A percentile compares a stretch with the other conserved stretches of the same genome.
Conservation (phyloP, 2,113 vertebrate species). For the Nasalis larvatus region DNA sequence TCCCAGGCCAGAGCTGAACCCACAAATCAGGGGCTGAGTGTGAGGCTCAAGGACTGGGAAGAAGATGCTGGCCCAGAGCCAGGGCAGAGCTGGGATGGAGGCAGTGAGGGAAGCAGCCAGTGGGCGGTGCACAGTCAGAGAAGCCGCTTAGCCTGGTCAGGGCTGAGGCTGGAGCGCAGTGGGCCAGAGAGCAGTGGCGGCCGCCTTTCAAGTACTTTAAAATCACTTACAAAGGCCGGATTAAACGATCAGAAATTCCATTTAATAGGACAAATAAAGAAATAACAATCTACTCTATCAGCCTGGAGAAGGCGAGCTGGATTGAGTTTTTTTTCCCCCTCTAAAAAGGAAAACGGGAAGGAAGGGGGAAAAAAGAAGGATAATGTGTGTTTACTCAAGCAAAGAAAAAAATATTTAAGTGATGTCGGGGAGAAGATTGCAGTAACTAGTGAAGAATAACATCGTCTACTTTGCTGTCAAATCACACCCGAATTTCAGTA, state of each 20-base stretch:
- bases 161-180: slow-evolving; percentile 59
- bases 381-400: slow-evolving; percentile 98
- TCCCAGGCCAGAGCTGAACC: background rate
- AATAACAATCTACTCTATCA: slow-evolving; percentile 91
- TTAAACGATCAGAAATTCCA: slow-evolving; percentile 90
- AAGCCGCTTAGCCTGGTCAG: slow-evolving; percentile 39
- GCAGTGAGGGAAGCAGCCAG: slow-evolving; percentile 46
- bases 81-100: background rate
- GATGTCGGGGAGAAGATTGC: slow-evolving; percentile 94
- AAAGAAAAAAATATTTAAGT: slow-evolving; percentile 98
- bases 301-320: slow-evolving; percentile 83
- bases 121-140: slow-evolving; percentile 59
- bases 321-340: slow-evolving; percentile 79
- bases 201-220: slow-evolving; percentile 88
- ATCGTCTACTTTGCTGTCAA: slow-evolving; percentile 95
- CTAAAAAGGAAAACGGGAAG: slow-evolving; percentile 83
- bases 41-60: slow-evolving; percentile 41
- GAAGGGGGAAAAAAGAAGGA: slow-evolving; percentile 87
- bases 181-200: slow-evolving; percentile 73
- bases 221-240: slow-evolving; percentile 91
- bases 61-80: slow-evolving; percentile 17
- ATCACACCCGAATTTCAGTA: slow-evolving; percentile 97
- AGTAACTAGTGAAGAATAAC: slow-evolving; percentile 95
- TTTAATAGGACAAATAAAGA: slow-evolving; percentile 93
- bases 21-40: background rate